phyloP scores from a whole-genome alignment of 2,113 vertebrate species.

The Aegithalos caudatus region DNA sequence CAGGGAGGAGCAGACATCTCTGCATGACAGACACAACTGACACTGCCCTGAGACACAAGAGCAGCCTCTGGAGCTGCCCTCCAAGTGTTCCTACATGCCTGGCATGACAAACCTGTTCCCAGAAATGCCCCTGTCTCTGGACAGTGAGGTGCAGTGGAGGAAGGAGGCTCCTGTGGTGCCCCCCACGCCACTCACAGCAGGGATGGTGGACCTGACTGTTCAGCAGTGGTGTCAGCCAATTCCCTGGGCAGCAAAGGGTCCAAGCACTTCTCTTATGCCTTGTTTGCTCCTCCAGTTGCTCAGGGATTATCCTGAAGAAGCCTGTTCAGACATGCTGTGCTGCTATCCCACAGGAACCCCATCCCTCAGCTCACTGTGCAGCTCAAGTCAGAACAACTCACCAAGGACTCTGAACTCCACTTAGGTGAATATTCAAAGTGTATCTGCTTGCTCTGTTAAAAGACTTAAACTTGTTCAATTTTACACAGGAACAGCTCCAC shows the following conservation, averaged over 20 bases:
- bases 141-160: rapidly evolving
- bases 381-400: not conserved
- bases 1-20: not conserved
- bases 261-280: rapidly evolving
- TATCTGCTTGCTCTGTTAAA: not conserved
- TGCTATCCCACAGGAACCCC: not conserved
- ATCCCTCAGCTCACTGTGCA: not conserved
- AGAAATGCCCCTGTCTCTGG: not conserved
- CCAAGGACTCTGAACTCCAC: not conserved
- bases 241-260: not conserved
- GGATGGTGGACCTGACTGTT: not conserved
- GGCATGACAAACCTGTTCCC: not conserved
- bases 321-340: not conserved
- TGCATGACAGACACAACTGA: not conserved
- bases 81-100: rapidly evolving
- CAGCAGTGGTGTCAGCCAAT: not conserved
- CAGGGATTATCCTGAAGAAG: not conserved
- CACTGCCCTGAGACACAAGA: not conserved
- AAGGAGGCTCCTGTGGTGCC: not conserved
- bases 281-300: not conserved
- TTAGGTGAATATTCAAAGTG: not conserved
- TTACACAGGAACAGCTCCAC: not conserved
- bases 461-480: not conserved
- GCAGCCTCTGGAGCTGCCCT: not conserved
- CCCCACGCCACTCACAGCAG: not conserved